Evolutionary conservation across 2,888 invertebrate species (phyloP).

Genomic region (Harpalus rubripes): DNA sequence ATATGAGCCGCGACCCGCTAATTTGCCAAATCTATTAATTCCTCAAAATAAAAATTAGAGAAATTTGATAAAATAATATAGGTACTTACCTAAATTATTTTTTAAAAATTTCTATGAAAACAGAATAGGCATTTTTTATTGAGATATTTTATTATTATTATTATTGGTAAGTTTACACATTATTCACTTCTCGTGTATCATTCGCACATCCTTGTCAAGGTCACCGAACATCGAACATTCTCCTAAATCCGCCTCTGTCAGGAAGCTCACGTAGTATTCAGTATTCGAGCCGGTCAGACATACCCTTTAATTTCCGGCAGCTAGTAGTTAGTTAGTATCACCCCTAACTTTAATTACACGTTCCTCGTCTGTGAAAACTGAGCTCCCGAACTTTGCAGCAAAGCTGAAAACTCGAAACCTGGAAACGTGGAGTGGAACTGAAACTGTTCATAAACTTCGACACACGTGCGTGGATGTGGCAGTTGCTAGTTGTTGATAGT

Average conservation of each 20-base stretch:
- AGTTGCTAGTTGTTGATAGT: not conserved
- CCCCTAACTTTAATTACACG: constrained; percentile 72
- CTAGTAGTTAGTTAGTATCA: constrained; percentile 51
- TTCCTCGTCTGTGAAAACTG: constrained; percentile 71
- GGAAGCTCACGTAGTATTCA: not conserved
- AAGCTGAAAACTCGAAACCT: constrained; percentile 10
- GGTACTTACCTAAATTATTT: too few species aligned
- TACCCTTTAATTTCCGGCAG: constrained; percentile 74
- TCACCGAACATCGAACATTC: not conserved
- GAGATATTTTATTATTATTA: too few species aligned
- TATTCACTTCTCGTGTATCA: not conserved
- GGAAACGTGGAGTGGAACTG: constrained; percentile 2
- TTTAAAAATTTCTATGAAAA: too few species aligned
- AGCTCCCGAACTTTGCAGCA: constrained; percentile 70
- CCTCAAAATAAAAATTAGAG: too few species aligned
- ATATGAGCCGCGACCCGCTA: too few species aligned
- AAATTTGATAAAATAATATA: too few species aligned
- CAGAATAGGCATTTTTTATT: too few species aligned
- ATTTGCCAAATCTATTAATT: too few species aligned
- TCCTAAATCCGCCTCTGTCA: not conserved
- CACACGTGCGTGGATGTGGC: not conserved
- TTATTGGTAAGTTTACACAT: not conserved
- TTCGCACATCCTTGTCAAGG: not conserved
- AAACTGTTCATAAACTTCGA: constrained; percentile 17
- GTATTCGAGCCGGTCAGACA: constrained; percentile 65